Conservation (phyloP, 2,888 invertebrate species). For the Philhelius pedissequus region DNA sequence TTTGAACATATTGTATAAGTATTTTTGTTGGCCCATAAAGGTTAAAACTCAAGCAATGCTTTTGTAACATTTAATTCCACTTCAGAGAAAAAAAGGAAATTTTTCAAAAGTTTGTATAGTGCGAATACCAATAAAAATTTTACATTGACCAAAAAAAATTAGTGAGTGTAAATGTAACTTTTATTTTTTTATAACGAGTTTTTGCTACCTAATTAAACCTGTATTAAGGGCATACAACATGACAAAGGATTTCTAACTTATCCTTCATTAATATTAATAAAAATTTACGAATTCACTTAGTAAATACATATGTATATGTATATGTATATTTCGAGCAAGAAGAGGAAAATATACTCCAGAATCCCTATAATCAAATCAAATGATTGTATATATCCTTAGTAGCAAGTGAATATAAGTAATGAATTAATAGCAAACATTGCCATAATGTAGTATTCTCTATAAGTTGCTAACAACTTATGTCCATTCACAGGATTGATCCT, state of each 20-base stretch:
- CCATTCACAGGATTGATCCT: slow-evolving; percentile 18
- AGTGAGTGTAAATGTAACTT: too few species aligned
- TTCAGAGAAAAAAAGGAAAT: background rate
- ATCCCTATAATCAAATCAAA: background rate
- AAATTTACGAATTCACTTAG: background rate
- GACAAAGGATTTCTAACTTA: background rate
- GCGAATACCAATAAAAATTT: too few species aligned
- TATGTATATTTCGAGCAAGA: too few species aligned
- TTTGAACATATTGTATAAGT: background rate
- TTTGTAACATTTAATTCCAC: background rate
- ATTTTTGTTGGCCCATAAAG: background rate
- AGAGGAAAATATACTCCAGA: too few species aligned
- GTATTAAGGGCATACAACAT: background rate
- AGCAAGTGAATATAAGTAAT: slow-evolving; percentile 18
- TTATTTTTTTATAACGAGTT: too few species aligned
- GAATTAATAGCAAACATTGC: slow-evolving; percentile 20
- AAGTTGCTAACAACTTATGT: slow-evolving; percentile 38
- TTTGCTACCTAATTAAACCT: too few species aligned
- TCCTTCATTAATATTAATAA: background rate
- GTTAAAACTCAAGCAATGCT: background rate
- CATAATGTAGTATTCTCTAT: slow-evolving; percentile 33
- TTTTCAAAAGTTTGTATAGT: too few species aligned
- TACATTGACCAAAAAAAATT: too few species aligned
- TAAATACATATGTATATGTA: too few species aligned
- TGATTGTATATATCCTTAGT: background rate